A percentile compares a stretch with the other conserved stretches of the same genome.
Evolutionary conservation across 2,888 invertebrate species (phyloP).

Genomic region (Dendrolimus houi): DNA sequence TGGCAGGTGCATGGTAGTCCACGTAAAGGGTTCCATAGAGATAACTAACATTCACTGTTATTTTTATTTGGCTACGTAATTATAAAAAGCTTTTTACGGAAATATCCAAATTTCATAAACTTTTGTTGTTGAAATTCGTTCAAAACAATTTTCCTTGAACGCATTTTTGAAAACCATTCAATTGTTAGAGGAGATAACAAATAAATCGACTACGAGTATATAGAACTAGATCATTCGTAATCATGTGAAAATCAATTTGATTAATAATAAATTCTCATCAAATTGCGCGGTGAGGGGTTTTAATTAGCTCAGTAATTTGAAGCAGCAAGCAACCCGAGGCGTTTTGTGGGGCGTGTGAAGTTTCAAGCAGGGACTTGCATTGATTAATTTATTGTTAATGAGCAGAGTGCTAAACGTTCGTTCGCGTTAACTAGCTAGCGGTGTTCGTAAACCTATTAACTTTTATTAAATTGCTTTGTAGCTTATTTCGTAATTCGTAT

Average conservation of each 20-base stretch:
- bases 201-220: too few relatives aligned
- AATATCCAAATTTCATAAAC: too few relatives aligned
- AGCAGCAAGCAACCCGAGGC: not conserved
- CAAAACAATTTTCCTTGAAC: too few relatives aligned
- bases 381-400: constrained; percentile 65
- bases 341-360: not conserved
- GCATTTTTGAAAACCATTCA: too few relatives aligned
- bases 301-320: not conserved
- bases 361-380: constrained; percentile 5
- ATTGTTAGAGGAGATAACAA: too few relatives aligned
- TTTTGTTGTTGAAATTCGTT: too few relatives aligned
- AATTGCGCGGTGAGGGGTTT: not conserved
- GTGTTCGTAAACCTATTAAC: not conserved
- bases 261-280: not conserved
- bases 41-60: too few relatives aligned
- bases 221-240: too few relatives aligned
- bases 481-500: not conserved
- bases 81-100: too few relatives aligned
- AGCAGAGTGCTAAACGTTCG: constrained; percentile 39
- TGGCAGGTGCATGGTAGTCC: too few relatives aligned
- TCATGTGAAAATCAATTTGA: not conserved
- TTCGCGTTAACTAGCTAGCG: not conserved
- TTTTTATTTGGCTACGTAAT: too few relatives aligned
- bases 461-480: not conserved
- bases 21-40: too few relatives aligned